phyloP scores from a whole-genome alignment of 1,140 invertebrate genomes.

The Sminthurinus signatus region DNA sequence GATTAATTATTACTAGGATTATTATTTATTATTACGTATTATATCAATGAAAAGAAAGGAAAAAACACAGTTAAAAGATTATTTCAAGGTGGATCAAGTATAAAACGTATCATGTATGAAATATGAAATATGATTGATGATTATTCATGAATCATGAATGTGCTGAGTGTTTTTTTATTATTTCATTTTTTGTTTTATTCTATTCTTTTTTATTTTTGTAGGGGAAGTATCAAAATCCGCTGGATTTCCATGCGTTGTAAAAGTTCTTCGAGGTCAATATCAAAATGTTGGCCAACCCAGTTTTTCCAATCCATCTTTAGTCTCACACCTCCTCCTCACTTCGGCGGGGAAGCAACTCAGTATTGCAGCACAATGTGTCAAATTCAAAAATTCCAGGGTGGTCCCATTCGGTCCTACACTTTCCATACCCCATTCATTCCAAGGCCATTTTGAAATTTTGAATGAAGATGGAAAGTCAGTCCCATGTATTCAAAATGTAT shows the following conservation, averaged over 20 bases:
- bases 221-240: constrained; percentile 62
- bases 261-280: constrained; percentile 88
- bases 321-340: constrained; percentile 74
- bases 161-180: too few relatives aligned
- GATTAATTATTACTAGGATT: too few relatives aligned
- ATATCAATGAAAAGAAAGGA: too few relatives aligned
- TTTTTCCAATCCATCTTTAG: constrained; percentile 69
- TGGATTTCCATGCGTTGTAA: constrained; percentile 72
- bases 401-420: constrained; percentile 72
- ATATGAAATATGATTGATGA: too few relatives aligned
- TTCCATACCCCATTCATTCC: constrained; percentile 80
- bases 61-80: too few relatives aligned
- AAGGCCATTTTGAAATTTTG: constrained; percentile 86
- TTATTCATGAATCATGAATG: too few relatives aligned
- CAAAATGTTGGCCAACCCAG: constrained; percentile 78
- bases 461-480: constrained; percentile 87
- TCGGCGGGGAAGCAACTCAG: constrained; percentile 75
- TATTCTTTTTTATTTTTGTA: too few relatives aligned
- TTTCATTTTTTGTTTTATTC: too few relatives aligned
- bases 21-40: too few relatives aligned
- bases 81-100: too few relatives aligned
- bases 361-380: constrained; percentile 78
- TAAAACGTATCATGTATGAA: too few relatives aligned
- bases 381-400: constrained; percentile 76
- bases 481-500: constrained; percentile 78